Percentiles rank a stretch among this genome's conserved stretches.
phyloP scores from a whole-genome alignment of 2,888 invertebrate species.

The Nomada lathburiana region DNA sequence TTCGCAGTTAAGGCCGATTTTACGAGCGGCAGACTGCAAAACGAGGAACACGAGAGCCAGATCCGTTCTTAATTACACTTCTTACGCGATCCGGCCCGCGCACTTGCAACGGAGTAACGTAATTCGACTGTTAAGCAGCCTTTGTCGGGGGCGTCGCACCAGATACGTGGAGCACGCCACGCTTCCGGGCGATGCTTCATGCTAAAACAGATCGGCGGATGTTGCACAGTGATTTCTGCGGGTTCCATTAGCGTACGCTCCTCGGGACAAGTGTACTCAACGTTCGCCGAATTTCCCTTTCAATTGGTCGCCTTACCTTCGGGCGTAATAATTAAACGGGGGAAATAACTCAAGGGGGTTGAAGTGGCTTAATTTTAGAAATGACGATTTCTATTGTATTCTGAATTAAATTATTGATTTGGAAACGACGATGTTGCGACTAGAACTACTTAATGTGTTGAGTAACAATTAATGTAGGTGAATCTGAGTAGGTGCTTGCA shows the following conservation, averaged over 20 bases:
- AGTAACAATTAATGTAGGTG: no score
- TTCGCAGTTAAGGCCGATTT: constrained; percentile 53
- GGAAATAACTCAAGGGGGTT: no score
- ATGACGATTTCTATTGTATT: no score
- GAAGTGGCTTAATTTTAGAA: no score
- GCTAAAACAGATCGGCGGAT: constrained; percentile 51
- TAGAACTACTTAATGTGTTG: no score
- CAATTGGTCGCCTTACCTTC: constrained; percentile 7
- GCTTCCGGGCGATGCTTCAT: constrained; percentile 63
- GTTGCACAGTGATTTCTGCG: constrained; percentile 32
- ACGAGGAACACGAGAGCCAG: constrained; percentile 53
- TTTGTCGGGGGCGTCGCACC: constrained; percentile 48
- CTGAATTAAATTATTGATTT: no score
- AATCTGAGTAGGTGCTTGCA: no score
- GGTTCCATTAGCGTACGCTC: constrained; percentile 58
- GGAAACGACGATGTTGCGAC: no score
- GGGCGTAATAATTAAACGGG: constrained; percentile 6
- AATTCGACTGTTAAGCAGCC: constrained; percentile 70
- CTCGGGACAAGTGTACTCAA: constrained; percentile 36
- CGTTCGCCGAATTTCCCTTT: constrained; percentile 33
- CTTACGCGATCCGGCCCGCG: constrained; percentile 64
- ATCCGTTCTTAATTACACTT: constrained; percentile 74
- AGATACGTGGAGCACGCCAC: constrained; percentile 23
- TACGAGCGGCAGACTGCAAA: constrained; percentile 57
- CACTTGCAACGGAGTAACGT: constrained; percentile 58